These are phyloP conservation scores for Atlantisia rogersi DNA, from an alignment of 2,113 vertebrate species.

Conservation along the genomic window DNA sequence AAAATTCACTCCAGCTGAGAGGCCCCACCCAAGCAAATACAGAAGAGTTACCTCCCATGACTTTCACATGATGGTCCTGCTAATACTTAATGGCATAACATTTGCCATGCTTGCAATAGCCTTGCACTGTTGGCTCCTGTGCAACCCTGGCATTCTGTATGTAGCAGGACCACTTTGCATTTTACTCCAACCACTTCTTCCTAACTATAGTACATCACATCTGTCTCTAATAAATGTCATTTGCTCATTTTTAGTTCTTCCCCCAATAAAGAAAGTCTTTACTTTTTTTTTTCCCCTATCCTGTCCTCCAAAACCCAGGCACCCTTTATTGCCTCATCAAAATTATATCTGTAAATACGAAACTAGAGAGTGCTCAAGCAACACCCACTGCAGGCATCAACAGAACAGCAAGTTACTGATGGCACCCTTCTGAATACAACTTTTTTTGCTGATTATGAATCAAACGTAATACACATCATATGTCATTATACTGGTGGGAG, in stretches of 20 bases:
- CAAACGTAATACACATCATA: background rate
- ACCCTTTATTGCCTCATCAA: fast-evolving
- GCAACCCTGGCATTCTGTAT: background rate
- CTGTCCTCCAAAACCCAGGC: background rate
- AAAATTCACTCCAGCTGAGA: background rate
- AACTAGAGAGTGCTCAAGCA: background rate
- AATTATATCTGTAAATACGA: background rate
- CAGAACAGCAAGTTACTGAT: background rate
- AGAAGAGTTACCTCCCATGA: background rate
- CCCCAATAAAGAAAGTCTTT: background rate
- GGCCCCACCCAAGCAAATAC: background rate
- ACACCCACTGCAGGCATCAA: background rate
- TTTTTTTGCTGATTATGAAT: background rate
- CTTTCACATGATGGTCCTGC: background rate
- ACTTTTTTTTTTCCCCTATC: background rate
- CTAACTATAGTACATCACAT: background rate
- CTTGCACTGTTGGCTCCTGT: background rate
- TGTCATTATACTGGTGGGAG: background rate
- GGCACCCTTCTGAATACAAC: background rate
- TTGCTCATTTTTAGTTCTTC: background rate
- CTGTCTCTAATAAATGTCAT: background rate
- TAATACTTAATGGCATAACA: background rate
- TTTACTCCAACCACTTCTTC: background rate
- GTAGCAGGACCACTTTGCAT: background rate
- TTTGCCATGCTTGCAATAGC: background rate